Evolutionary conservation across 2,888 invertebrate species (phyloP).

Genomic region (Macrophya annulata): DNA sequence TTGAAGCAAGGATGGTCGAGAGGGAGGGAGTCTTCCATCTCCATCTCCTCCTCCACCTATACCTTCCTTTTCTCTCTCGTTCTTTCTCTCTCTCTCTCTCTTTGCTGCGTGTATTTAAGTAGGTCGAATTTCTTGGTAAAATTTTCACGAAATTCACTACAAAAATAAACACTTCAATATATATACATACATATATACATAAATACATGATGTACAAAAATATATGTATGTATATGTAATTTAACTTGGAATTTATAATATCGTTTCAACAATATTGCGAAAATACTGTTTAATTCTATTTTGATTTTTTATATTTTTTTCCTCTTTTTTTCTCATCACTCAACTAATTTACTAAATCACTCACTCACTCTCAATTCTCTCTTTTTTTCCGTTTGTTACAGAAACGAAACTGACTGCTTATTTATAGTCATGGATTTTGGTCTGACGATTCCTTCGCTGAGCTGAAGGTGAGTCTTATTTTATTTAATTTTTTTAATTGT

Average conservation of each 20-base stretch:
- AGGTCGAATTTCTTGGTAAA: slow-evolving; percentile 16
- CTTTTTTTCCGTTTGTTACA: slow-evolving; percentile 3
- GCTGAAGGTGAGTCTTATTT: slow-evolving; percentile 32
- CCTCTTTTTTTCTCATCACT: background rate
- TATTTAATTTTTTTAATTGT: background rate
- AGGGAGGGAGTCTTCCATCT: background rate
- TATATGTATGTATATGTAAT: no score
- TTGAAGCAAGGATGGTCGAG: background rate
- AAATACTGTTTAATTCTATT: background rate
- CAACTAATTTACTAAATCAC: background rate
- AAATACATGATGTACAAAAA: background rate
- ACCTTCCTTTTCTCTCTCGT: background rate
- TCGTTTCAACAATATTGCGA: background rate
- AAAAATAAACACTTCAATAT: slow-evolving; percentile 1
- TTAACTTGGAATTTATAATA: no score
- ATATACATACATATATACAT: background rate
- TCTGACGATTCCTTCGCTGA: slow-evolving; percentile 20
- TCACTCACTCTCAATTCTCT: background rate
- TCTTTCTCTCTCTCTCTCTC: background rate
- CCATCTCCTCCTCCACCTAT: background rate
- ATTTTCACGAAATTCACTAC: background rate
- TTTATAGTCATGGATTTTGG: slow-evolving; percentile 25
- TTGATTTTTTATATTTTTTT: background rate
- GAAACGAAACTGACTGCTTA: background rate
- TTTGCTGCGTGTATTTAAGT: background rate